Percentiles rank a stretch among this genome's conserved stretches.
Conservation (phyloP, 2,797 vertebrate species). For the Epinephelus awoara region DNA sequence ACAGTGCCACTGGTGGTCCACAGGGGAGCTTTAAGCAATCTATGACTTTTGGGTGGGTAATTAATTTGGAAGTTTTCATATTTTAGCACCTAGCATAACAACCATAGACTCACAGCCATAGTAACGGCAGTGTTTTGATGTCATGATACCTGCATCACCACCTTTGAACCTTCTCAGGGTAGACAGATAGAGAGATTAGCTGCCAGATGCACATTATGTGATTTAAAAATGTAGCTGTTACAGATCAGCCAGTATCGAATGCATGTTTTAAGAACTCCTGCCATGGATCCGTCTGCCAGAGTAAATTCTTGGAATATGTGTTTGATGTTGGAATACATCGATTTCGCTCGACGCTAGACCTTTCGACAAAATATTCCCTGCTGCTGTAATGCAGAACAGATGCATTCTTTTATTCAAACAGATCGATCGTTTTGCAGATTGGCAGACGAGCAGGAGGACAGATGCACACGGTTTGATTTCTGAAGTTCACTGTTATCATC, state of each 20-base stretch:
- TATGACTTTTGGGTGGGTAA: neutral
- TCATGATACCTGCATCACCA: neutral
- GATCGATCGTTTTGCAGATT: conserved; percentile 16
- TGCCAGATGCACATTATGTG: conserved; percentile 27
- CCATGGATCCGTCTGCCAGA: neutral
- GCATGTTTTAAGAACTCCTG: conserved; percentile 3
- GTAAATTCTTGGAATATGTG: conserved; percentile 5
- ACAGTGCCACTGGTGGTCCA: neutral
- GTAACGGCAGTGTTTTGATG: conserved; percentile 19
- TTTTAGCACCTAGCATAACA: neutral
- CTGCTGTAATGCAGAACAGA: conserved; percentile 18
- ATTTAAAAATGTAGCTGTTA: conserved; percentile 3
- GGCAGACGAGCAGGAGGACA: conserved; percentile 13
- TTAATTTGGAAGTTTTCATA: neutral
- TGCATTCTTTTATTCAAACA: conserved; percentile 1
- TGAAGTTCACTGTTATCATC: conserved; percentile 44
- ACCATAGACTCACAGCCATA: neutral
- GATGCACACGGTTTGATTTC: conserved; percentile 24
- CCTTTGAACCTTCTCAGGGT: neutral
- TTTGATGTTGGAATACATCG: neutral
- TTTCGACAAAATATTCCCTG: conserved; percentile 7
- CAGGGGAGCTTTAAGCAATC: neutral
- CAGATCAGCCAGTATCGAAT: conserved; percentile 23
- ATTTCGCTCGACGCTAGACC: neutral
- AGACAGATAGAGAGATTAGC: conserved; percentile 2